Base-by-base conservation (phyloP, 2,888 invertebrate genomes). In the Acronicta leporina region DNA sequence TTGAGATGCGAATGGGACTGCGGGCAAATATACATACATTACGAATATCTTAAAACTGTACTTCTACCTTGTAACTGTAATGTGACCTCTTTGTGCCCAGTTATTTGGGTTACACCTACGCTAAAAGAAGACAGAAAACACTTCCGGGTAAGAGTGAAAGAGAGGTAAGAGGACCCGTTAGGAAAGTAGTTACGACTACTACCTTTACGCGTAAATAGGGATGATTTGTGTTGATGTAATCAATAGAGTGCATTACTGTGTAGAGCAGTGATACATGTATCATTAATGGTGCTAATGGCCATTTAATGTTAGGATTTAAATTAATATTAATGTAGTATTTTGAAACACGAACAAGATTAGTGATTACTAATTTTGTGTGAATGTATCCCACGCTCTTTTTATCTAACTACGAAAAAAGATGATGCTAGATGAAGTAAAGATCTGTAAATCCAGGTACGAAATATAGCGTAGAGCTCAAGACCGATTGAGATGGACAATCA, bases 161-260 rank as follows among this genome's bases (percentile, higher is more conserved):
- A 80, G 88, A 90, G 2, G 61, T 62, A 60, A 69, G 63, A 80
- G 62, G 76, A 83, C 84, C 92, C 92, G 94, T 94, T 94, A 92
- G 86, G 85, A 91, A 90, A 91, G 89, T 86, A 83, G 87, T 84
- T 79, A 80, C 58, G 87, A 92, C 93, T 93, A 93, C 94, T 80
- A 85, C 87, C 83, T 88, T 94, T 94, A 93, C 93, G 92, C 94
- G 82, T 74, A 73, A 68, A 55, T 86, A 89, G 88, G 84, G 90
- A 81, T 84, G 90, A 75, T 63, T 63, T 50, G 53, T 63, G 63
- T 73, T 73, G 77, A 83, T 79, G 63, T 54, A 64, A 72, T 69
- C 69, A 59, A 74, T 76, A 62, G 50, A 20, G 57, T 56, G 56
- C 48, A 35, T 50, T 30, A 33, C 42, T 25, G 7, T 38, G n/a